phyloP scores from a whole-genome alignment of 2,113 vertebrate genomes.

The Paracanthobrama guichenoti region DNA sequence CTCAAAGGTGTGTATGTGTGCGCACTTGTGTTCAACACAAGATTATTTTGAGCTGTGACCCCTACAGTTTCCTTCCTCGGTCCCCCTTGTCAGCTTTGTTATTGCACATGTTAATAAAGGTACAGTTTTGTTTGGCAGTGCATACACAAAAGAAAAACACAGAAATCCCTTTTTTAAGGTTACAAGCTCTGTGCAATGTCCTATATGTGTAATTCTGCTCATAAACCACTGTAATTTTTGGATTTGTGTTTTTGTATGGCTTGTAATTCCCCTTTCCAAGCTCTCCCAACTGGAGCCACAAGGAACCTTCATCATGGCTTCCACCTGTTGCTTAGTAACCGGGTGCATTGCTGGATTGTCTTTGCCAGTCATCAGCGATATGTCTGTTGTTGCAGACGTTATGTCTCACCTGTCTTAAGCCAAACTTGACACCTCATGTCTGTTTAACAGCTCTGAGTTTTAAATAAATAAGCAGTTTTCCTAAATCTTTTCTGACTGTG shows the following conservation, averaged over 20 bases:
- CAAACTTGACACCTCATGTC: slow-evolving; percentile 38
- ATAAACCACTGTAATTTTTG: neutral
- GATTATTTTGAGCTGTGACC: neutral
- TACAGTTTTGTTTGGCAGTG: neutral
- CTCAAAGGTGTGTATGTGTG: slow-evolving; percentile 13
- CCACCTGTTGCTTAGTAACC: neutral
- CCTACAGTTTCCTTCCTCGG: neutral
- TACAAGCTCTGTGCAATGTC: neutral
- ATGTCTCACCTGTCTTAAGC: slow-evolving; percentile 29
- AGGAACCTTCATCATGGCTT: neutral
- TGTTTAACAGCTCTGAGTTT: slow-evolving; percentile 41
- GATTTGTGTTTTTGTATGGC: slow-evolving; percentile 19
- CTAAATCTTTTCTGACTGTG: neutral
- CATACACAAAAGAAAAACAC: neutral
- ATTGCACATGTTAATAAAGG: slow-evolving; percentile 23
- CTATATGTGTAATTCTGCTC: neutral
- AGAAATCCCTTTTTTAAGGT: neutral
- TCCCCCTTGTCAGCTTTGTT: neutral
- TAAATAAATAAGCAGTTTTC: slow-evolving; percentile 36
- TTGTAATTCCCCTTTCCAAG: neutral
- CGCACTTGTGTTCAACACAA: neutral
- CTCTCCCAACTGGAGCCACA: slow-evolving; percentile 3
- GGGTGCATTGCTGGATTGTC: neutral
- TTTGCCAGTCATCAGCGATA: slow-evolving; percentile 29
- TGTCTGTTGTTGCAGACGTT: slow-evolving; percentile 52